These are phyloP conservation scores for Romanomermis culicivorax DNA, from an alignment of 2,888 invertebrate genomes.

Conservation along the genomic window DNA sequence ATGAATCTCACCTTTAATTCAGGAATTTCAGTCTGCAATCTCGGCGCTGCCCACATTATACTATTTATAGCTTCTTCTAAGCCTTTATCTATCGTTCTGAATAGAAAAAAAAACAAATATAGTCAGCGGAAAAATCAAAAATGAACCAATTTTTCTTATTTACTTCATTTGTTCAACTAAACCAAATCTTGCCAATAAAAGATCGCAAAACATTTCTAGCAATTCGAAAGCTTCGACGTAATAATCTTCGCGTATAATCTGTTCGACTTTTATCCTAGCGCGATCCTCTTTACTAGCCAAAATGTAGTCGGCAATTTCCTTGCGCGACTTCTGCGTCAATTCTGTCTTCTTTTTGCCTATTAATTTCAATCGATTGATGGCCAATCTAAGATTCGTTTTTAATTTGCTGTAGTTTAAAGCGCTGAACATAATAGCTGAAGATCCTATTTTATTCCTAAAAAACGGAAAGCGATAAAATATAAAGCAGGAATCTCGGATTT, in stretches of 20 bases:
- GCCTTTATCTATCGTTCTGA: conserved; percentile 61
- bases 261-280: conserved; percentile 90
- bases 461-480: no score
- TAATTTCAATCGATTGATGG: conserved; percentile 75
- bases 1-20: conserved; percentile 24
- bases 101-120: conserved; percentile 8
- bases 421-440: conserved; percentile 35
- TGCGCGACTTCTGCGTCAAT: conserved; percentile 74
- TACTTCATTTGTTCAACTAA: conserved; percentile 88
- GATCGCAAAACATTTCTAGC: conserved; percentile 96
- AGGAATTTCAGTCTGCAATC: conserved; percentile 42
- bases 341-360: conserved; percentile 95
- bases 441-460: no score
- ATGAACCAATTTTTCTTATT: conserved; percentile 10
- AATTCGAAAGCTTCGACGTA: conserved; percentile 97
- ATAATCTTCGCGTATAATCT: conserved; percentile 95
- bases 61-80: conserved; percentile 83
- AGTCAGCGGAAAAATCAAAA: conserved; percentile 11
- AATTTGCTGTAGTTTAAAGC: conserved; percentile 78
- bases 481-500: no score
- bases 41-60: conserved; percentile 86
- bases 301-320: conserved; percentile 91
- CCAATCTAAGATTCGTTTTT: conserved; percentile 78
- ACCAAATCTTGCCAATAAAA: conserved; percentile 81
- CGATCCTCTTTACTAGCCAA: conserved; percentile 38